Percentiles rank a stretch among this genome's conserved stretches.
These are phyloP conservation scores for Canis aureus DNA, from an alignment of 2,113 vertebrate genomes.

Conservation along the genomic window DNA sequence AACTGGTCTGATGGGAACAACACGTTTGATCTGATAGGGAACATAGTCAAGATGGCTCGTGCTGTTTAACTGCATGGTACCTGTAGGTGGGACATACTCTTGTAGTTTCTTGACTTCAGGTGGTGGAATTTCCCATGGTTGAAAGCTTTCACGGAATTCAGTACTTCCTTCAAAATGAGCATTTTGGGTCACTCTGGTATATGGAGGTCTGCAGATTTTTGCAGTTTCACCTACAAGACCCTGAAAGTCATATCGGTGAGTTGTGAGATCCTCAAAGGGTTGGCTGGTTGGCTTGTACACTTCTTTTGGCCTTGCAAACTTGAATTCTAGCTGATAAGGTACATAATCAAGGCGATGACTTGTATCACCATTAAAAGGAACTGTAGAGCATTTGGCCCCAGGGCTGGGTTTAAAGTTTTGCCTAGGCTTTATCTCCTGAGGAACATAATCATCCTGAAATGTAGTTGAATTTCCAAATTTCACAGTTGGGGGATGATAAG, in stretches of 20 bases:
- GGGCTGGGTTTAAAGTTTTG: slow-evolving; percentile 88
- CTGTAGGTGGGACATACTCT: slow-evolving; percentile 85
- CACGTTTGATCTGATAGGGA: slow-evolving; percentile 82
- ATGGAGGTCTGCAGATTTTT: slow-evolving; percentile 89
- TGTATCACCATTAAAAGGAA: slow-evolving; percentile 87
- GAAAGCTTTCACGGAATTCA: slow-evolving; percentile 91
- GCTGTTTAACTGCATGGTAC: slow-evolving; percentile 88
- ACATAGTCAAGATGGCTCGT: slow-evolving; percentile 87
- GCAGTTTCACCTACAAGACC: slow-evolving; percentile 85
- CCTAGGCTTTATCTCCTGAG: slow-evolving; percentile 79
- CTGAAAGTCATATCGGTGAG: slow-evolving; percentile 89
- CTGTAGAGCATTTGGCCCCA: slow-evolving; percentile 60
- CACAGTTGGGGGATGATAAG: slow-evolving; percentile 85
- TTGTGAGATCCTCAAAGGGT: slow-evolving; percentile 90
- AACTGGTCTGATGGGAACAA: slow-evolving; percentile 84
- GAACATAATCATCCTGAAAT: slow-evolving; percentile 90
- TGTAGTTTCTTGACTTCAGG: slow-evolving; percentile 73
- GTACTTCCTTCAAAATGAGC: slow-evolving; percentile 87
- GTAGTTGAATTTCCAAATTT: slow-evolving; percentile 92
- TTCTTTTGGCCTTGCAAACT: slow-evolving; percentile 74
- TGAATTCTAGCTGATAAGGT: slow-evolving; percentile 82
- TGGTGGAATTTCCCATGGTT: slow-evolving; percentile 85
- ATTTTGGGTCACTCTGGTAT: slow-evolving; percentile 49
- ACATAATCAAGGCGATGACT: slow-evolving; percentile 87
- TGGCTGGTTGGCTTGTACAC: slow-evolving; percentile 87